Evolutionary conservation across 1,140 invertebrate genomes (phyloP), one percentile per base, ranked within the genome.

Genomic region (Drosophila navojoa): DNA sequence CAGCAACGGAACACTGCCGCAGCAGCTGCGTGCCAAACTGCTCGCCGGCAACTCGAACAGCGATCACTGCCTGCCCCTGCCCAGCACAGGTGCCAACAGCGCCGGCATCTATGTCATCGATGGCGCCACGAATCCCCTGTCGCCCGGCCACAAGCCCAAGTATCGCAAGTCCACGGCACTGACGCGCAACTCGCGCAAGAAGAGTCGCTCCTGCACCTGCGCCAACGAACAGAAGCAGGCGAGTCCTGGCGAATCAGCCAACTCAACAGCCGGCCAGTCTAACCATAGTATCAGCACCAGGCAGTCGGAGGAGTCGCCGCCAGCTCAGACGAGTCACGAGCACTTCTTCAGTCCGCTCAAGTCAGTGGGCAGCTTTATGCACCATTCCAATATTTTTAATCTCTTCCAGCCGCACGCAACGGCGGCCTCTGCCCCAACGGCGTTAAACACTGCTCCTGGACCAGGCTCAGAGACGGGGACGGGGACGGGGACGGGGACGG

Each of bases 351-450:
- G 87, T 68, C 90, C 90, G 1, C 47, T 91, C 16, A 78, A 75
- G 40, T 74, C 90, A 15, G 68, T 92, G 62, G 84, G 91, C 62
- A 87, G 70, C 53, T 80, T 89, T 32, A 87, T 91, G 71, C 87
- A 92, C 66, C 91, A 92, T 92, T 92, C 91, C 86, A 92, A 91
- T 68, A 61, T 92, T 47, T 92, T 92, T 58, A 90, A 91, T 62
- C 67, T 92, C 50, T 91, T 92, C 67, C 86, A 91, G 67, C 79
- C 90, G 0, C 77, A 81, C 32, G 25, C 50, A 15, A 27, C 60
- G n/a, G 58, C 69, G 50, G 45, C 45, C 27, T 35, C 63, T 59
- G 53, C 66, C 35, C 42, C 68, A 16, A 50, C 77, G 59, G 16
- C 45, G 19, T 10, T 15, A 4, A 63, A 60, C 10, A 22, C 19